phyloP scores from a whole-genome alignment of 2,888 invertebrate species.

The Harmothoe impar region DNA sequence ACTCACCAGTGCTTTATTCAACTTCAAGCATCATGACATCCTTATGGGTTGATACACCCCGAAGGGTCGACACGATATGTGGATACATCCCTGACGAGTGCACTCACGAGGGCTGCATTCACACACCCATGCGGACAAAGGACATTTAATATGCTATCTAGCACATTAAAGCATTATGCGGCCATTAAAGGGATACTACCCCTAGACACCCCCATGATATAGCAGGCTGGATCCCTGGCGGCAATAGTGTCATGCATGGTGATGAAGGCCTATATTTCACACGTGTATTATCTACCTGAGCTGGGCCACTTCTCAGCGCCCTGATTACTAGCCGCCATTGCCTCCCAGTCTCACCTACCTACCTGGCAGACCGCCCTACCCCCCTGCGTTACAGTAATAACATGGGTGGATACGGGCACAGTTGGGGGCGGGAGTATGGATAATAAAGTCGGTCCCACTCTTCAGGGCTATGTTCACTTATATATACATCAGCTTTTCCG shows the following conservation, averaged over 20 bases:
- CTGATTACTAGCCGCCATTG: not conserved
- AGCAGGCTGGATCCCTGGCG: not conserved
- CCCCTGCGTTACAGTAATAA: not conserved
- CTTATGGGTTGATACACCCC: no score
- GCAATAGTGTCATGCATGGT: not conserved
- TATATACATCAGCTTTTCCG: slow-evolving; percentile 11
- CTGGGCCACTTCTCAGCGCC: not conserved
- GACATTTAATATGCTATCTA: no score
- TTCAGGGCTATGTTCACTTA: not conserved
- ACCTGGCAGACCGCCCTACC: not conserved
- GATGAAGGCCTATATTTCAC: not conserved
- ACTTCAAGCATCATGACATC: no score
- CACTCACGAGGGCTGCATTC: no score
- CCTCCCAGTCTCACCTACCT: not conserved
- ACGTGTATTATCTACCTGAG: not conserved
- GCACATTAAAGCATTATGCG: no score
- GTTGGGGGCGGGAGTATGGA: not conserved
- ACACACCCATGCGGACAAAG: no score
- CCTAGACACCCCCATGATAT: no score
- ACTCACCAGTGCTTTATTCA: no score
- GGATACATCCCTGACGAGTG: no score
- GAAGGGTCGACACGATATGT: no score
- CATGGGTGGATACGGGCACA: slow-evolving; percentile 2
- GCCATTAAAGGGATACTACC: no score
- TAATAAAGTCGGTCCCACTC: not conserved